These are phyloP conservation scores for Euzetes globulus DNA, from an alignment of 2,888 invertebrate species.

Conservation along the genomic window DNA sequence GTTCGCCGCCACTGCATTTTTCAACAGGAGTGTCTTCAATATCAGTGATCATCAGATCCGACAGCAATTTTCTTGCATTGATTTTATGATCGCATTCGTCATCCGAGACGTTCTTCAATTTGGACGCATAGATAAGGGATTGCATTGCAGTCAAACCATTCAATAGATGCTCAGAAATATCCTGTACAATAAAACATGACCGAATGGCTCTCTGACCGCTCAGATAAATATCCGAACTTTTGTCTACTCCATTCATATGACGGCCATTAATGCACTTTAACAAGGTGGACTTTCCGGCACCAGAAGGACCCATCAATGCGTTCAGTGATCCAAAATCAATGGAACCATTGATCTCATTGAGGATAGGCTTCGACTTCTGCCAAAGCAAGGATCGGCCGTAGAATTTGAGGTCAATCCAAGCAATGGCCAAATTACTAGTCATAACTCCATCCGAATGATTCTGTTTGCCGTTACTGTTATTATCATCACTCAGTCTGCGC, in stretches of 20 bases:
- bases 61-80: background rate
- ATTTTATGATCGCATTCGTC: background rate
- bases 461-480: background rate
- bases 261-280: slow-evolving; percentile 23
- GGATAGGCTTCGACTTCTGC: background rate
- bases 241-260: background rate
- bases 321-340: slow-evolving; percentile 3
- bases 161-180: background rate
- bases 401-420: slow-evolving; percentile 13
- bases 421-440: slow-evolving; percentile 6
- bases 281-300: slow-evolving; percentile 24
- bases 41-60: slow-evolving; percentile 2
- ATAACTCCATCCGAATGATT: background rate
- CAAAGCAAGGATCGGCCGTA: background rate
- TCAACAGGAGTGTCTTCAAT: background rate
- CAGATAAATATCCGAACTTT: background rate
- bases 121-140: background rate
- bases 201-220: background rate
- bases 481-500: background rate
- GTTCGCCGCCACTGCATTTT: slow-evolving; percentile 8
- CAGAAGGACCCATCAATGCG: slow-evolving; percentile 25
- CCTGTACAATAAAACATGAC: slow-evolving; percentile 18
- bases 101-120: background rate
- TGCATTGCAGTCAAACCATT: slow-evolving; percentile 12
- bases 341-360: slow-evolving; percentile 7